phyloP scores from a whole-genome alignment of 2,113 vertebrate genomes.

The Rana temporaria region DNA sequence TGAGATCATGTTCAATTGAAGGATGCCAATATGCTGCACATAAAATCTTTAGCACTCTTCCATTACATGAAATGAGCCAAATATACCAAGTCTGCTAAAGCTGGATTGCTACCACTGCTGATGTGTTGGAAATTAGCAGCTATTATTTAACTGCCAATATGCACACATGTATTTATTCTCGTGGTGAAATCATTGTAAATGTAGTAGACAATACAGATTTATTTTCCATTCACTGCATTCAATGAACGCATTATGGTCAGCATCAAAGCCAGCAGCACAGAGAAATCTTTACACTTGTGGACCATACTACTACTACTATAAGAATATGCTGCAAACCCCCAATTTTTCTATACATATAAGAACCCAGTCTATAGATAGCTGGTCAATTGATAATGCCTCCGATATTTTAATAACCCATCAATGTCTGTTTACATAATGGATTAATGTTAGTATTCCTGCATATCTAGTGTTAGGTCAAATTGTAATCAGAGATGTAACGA shows the following conservation, averaged over 20 bases:
- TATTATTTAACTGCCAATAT: conserved; percentile 41
- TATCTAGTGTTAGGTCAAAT: too few species aligned
- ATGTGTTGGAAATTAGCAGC: conserved; percentile 51
- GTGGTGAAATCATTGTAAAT: conserved; percentile 33
- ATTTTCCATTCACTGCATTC: conserved; percentile 30
- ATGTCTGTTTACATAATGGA: too few species aligned
- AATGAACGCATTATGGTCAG: conserved; percentile 16
- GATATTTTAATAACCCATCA: too few species aligned
- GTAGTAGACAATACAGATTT: conserved; percentile 41
- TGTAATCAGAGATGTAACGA: too few species aligned
- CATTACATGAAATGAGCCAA: conserved; percentile 52
- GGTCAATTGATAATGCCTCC: too few species aligned
- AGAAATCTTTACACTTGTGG: too few species aligned
- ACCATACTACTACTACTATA: too few species aligned
- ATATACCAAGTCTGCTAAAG: conserved; percentile 44
- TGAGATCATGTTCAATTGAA: conserved; percentile 54
- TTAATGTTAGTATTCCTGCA: too few species aligned
- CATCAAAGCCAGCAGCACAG: not conserved
- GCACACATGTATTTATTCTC: conserved; percentile 50
- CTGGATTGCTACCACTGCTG: conserved; percentile 43
- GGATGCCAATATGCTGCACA: conserved; percentile 49
- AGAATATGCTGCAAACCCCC: too few species aligned
- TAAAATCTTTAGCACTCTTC: conserved; percentile 55
- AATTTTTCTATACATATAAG: too few species aligned
- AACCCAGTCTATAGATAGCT: too few species aligned